phyloP scores from a whole-genome alignment of 2,797 vertebrate species.

The Echiichthys vipera region DNA sequence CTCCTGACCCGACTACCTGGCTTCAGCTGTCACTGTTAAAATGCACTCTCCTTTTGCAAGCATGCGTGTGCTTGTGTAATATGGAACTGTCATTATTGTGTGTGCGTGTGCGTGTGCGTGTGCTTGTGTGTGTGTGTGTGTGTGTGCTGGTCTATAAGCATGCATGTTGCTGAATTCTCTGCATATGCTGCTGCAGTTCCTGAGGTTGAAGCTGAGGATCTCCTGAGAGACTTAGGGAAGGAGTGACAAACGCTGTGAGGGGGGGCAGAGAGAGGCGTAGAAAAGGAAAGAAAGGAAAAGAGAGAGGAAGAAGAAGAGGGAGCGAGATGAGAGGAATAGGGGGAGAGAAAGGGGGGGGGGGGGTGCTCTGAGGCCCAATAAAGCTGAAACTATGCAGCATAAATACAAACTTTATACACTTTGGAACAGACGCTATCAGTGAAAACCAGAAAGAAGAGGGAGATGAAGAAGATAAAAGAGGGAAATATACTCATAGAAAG shows the following conservation, averaged over 20 bases:
- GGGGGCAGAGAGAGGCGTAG: background rate
- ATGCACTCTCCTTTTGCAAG: constrained; percentile 8
- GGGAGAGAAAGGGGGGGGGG: background rate
- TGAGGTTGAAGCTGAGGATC: constrained; percentile 16
- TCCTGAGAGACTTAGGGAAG: constrained; percentile 15
- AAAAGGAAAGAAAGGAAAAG: background rate
- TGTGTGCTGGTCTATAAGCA: background rate
- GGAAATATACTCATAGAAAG: constrained; percentile 42
- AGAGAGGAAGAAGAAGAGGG: background rate
- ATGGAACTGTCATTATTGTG: background rate
- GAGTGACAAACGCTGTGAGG: background rate
- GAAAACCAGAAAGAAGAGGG: constrained; percentile 19
- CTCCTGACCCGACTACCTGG: constrained; percentile 30
- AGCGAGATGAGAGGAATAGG: too few species aligned
- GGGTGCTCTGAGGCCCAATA: background rate
- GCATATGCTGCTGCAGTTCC: constrained; percentile 17
- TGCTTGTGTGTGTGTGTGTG: background rate
- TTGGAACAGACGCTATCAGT: constrained; percentile 19
- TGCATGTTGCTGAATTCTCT: constrained; percentile 21
- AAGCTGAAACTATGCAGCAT: constrained; percentile 11
- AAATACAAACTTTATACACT: constrained; percentile 31
- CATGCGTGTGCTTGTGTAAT: background rate
- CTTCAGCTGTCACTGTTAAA: constrained; percentile 26
- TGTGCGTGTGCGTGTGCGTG: background rate
- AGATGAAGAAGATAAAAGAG: background rate